phyloP scores from a whole-genome alignment of 2,888 invertebrate genomes.

The Endotricha flammealis region DNA sequence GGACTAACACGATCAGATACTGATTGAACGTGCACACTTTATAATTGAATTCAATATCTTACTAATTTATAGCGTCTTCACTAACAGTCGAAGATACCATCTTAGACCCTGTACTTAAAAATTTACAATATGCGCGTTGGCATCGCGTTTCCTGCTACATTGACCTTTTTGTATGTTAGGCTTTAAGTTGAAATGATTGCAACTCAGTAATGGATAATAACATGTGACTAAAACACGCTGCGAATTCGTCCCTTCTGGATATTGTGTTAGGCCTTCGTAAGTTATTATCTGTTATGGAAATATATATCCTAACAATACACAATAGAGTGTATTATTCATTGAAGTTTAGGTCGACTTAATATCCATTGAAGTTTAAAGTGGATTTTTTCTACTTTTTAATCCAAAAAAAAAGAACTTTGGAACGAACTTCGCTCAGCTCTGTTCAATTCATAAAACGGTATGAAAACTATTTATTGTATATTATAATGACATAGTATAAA shows the following conservation, averaged over 20 bases:
- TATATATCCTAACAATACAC: conserved; percentile 11
- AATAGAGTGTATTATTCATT: too few species aligned
- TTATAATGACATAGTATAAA: background rate
- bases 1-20: conserved; percentile 24
- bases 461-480: background rate
- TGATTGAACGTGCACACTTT: conserved; percentile 33
- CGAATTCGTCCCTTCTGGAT: too few species aligned
- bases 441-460: conserved; percentile 10
- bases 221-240: too few species aligned
- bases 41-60: conserved; percentile 53
- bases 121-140: too few species aligned
- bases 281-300: conserved; percentile 21
- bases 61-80: conserved; percentile 52
- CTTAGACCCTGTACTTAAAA: too few species aligned
- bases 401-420: conserved; percentile 19
- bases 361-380: conserved; percentile 1
- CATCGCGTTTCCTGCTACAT: too few species aligned
- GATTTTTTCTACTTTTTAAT: conserved; percentile 16
- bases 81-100: conserved; percentile 37
- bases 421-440: conserved; percentile 14
- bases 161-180: too few species aligned
- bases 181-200: too few species aligned
- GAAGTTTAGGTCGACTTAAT: too few species aligned
- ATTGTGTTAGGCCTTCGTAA: conserved; percentile 37
- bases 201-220: too few species aligned